Conservation (phyloP, 2,797 vertebrate species). For the Typhlichthys eigenmanni region DNA sequence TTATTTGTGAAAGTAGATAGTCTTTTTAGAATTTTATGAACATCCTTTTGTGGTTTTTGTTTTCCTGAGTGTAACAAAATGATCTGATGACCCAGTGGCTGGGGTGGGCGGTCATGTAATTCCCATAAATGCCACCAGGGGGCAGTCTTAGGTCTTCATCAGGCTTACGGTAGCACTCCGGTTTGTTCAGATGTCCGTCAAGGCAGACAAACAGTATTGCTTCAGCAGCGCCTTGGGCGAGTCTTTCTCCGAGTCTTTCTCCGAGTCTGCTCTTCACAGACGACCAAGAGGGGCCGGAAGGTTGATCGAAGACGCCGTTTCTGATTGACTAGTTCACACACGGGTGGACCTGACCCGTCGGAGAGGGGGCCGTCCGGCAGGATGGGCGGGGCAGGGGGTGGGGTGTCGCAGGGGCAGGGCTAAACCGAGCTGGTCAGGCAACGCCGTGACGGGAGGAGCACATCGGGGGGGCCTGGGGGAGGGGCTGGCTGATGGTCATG, state of each 20-base stretch:
- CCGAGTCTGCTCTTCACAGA: no score
- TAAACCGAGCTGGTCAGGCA: slow-evolving; percentile 88
- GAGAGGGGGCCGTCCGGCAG: slow-evolving; percentile 64
- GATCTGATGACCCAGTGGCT: slow-evolving; percentile 37
- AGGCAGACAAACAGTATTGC: slow-evolving; percentile 64
- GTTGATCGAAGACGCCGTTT: no score
- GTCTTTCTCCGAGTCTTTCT: slow-evolving; percentile 30
- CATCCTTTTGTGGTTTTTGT: slow-evolving; percentile 24
- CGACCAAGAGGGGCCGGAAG: no score
- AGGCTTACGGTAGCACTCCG: slow-evolving; percentile 41
- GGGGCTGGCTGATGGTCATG: slow-evolving; percentile 88
- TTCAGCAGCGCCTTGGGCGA: slow-evolving; percentile 61
- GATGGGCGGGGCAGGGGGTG: slow-evolving; percentile 67
- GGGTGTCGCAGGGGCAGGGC: slow-evolving; percentile 64
- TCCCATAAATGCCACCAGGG: slow-evolving; percentile 21
- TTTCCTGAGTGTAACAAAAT: slow-evolving; percentile 70
- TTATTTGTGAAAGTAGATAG: slow-evolving; percentile 29
- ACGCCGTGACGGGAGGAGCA: slow-evolving; percentile 84
- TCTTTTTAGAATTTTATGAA: slow-evolving; percentile 30
- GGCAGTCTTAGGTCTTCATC: slow-evolving; percentile 10
- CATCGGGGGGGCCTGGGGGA: slow-evolving; percentile 84
- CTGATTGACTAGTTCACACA: slow-evolving; percentile 64
- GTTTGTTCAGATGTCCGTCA: slow-evolving; percentile 44
- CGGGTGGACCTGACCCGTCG: slow-evolving; percentile 78
- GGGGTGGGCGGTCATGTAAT: slow-evolving; percentile 8